Evolutionary conservation across 1,140 invertebrate species (phyloP), one percentile per base, ranked within the genome.

Genomic region (Drosophila repleta): DNA sequence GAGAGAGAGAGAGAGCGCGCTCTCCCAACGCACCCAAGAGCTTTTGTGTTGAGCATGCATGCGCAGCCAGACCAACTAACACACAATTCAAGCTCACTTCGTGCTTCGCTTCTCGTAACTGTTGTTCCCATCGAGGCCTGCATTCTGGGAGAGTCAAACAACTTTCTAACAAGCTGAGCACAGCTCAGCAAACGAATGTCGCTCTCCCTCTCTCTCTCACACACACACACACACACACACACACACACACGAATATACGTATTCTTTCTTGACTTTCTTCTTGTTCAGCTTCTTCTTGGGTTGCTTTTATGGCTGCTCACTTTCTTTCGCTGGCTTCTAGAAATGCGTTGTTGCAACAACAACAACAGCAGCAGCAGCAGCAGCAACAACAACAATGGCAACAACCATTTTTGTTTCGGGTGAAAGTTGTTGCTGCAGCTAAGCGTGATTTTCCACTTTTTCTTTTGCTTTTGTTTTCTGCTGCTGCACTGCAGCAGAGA

Each of bases 371-470:
- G 49, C 37, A 52, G 29, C 17, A 24, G 49, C 66, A 26, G 18
- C 67, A 51, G 21, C 49, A 46, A 13, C 37, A 52, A 37, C 17
- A 66, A 57, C 26, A 41, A 57, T n/a, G 26, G 35, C 20, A 35
- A 48, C 41, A 11, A 4, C 20, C 15, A 37, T 55, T 39, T 41
- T 49, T 45, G 66, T 61, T 52, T 66, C 51, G 66, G 82, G 82
- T 87, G 82, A 85, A 85, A 85, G 82, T 85, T 87, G 78, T 85
- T 85, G 82, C 73, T 85, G 77, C 61, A 48, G 73, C 56, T 62
- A 76, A 74, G 65, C 83, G 64, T 85, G 82, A 87, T 87, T 85
- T 85, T 85, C 82, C 82, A 87, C 82, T 87, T 87, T 85, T 87
- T 82, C 78, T 82, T 78, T 61, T 45, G 60, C 71, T 62, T 71